These are phyloP conservation scores for Porites rus DNA, from an alignment of 92 coral and sea anemone genomes.

Conservation along the genomic window DNA sequence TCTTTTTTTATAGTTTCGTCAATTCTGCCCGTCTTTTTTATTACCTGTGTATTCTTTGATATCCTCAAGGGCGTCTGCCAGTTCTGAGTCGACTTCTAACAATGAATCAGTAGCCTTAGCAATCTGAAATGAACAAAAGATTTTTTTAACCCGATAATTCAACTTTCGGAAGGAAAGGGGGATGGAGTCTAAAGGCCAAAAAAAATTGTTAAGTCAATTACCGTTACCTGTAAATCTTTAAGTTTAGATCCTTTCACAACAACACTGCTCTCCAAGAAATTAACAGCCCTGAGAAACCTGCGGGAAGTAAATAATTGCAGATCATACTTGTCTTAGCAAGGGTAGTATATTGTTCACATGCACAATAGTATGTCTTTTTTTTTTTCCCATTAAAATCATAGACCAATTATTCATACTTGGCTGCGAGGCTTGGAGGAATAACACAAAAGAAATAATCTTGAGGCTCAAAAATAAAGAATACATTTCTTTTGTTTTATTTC, in stretches of 20 bases:
- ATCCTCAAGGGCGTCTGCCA: constrained; percentile 57
- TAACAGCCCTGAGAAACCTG: constrained; percentile 64
- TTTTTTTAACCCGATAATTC: no score
- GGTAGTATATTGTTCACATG: no score
- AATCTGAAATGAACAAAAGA: constrained; percentile 44
- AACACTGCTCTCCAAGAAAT: constrained; percentile 72
- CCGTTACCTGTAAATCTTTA: constrained; percentile 72
- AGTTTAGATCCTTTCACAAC: constrained; percentile 82
- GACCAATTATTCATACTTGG: no score
- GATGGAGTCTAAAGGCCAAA: background rate
- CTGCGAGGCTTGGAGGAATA: no score
- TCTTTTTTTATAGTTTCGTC: no score
- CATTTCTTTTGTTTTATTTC: no score
- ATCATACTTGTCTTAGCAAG: no score
- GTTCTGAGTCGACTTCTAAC: constrained; percentile 60
- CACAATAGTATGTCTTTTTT: no score
- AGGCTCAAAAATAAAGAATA: no score
- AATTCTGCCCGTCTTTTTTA: no score
- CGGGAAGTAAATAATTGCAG: background rate
- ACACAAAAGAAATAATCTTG: no score
- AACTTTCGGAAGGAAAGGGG: background rate
- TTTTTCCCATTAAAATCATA: no score
- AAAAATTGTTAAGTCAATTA: background rate
- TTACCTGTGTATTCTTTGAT: constrained; percentile 62
- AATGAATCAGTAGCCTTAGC: constrained; percentile 25